Conservation (phyloP, 2,797 vertebrate species). For the Sternarchorhynchus goeldii region DNA sequence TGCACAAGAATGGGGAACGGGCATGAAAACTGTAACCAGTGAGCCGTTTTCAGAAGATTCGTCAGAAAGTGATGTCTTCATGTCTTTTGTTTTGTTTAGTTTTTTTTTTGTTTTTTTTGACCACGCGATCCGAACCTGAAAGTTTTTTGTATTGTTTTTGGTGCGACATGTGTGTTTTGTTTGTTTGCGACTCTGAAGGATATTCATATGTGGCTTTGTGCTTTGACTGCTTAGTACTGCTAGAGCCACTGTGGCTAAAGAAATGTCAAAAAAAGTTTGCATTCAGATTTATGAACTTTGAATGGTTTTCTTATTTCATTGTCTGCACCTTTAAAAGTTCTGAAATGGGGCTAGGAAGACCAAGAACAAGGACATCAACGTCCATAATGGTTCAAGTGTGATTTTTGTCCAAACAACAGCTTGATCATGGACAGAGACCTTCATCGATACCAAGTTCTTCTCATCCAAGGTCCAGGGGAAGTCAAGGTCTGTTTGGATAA, state of each 20-base stretch:
- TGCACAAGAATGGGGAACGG: slow-evolving; percentile 43
- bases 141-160: slow-evolving; percentile 37
- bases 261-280: slow-evolving; percentile 47
- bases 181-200: slow-evolving; percentile 45
- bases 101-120: slow-evolving; percentile 44
- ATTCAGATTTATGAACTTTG: neutral
- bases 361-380: neutral
- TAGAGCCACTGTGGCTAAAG: slow-evolving; percentile 39
- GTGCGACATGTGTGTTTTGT: slow-evolving; percentile 26
- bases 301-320: slow-evolving; percentile 6
- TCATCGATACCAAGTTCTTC: neutral
- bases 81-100: neutral
- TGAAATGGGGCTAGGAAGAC: slow-evolving; percentile 15
- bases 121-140: slow-evolving; percentile 30
- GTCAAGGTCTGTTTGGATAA: neutral
- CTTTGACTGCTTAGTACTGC: slow-evolving; percentile 15
- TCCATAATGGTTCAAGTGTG: slow-evolving; percentile 11
- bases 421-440: neutral
- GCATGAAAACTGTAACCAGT: slow-evolving; percentile 43
- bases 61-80: slow-evolving; percentile 41
- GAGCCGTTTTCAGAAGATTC: slow-evolving; percentile 41
- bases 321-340: slow-evolving; percentile 43
- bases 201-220: slow-evolving; percentile 41
- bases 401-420: slow-evolving; percentile 13
- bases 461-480: slow-evolving; percentile 16